Percentiles rank a stretch among this genome's conserved stretches.
These are phyloP conservation scores for Liopterus haemorrhoidalis DNA, from an alignment of 2,888 invertebrate species.

Conservation along the genomic window DNA sequence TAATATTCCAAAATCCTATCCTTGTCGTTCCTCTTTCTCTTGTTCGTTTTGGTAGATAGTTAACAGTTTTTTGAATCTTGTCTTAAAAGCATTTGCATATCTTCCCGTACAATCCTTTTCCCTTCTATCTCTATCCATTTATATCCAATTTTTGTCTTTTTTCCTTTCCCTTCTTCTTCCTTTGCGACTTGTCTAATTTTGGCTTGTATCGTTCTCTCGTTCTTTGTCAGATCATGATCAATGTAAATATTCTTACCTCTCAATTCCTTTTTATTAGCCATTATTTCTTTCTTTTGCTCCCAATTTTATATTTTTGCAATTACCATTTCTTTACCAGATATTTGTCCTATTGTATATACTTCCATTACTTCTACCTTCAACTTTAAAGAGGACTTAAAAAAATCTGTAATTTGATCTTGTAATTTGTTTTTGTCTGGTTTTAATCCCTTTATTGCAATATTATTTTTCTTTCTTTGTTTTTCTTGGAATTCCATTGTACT, in stretches of 20 bases:
- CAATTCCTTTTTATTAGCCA: not conserved
- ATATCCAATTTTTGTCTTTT: not conserved
- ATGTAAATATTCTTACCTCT: constrained; percentile 3
- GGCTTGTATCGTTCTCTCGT: not conserved
- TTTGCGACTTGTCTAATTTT: constrained; percentile 1
- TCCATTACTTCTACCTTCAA: too few species aligned
- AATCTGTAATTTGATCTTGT: too few species aligned
- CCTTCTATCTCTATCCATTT: constrained; percentile 5
- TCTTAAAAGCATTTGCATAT: constrained; percentile 7
- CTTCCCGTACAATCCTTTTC: not conserved
- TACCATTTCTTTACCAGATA: too few species aligned
- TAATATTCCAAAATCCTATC: constrained; percentile 16
- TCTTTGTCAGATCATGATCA: not conserved
- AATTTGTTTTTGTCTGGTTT: too few species aligned
- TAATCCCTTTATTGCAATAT: too few species aligned
- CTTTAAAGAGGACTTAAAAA: too few species aligned
- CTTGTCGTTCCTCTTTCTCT: constrained; percentile 7
- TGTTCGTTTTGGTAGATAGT: too few species aligned
- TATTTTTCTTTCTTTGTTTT: too few species aligned
- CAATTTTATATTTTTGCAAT: too few species aligned
- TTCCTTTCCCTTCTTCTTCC: constrained; percentile 3
- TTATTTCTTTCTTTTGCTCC: too few species aligned
- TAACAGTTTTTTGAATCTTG: not conserved
- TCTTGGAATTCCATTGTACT: too few species aligned
- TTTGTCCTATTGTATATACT: too few species aligned